Evolutionary conservation across 2,797 vertebrate species (phyloP), one percentile per base, ranked within the genome.

Genomic region (Sylvilagus floridanus): DNA sequence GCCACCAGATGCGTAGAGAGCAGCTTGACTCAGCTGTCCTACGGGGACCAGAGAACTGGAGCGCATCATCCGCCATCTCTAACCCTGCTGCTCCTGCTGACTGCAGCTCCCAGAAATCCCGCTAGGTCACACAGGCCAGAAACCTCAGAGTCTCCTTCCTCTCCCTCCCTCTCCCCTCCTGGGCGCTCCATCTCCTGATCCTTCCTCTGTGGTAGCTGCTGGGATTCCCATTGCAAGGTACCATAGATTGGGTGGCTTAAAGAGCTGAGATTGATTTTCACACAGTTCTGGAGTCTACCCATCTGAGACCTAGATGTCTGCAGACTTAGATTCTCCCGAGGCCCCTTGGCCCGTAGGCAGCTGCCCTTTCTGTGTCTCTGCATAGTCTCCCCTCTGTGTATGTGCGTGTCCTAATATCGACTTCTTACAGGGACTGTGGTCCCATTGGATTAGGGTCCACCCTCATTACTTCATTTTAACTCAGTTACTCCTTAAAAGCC

Each of bases 161-260:
- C 32, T 22, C 16, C 10, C 17, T 37, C 8, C 42, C n/a, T 52
- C 28, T 8, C 24, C 26, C n/a, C 42, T 50, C 50, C 57, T 8
- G 7, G n/a, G 26, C 17, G 11, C 28, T 5, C 21, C 3, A 8
- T 21, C 54, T 50, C 60, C 24, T 8, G 30, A 32, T 26, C 17
- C 28, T 47, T 84, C 57, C 63, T 54, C n/a, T 8, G 32, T 24
- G 24, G 5, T 22, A 7, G 24, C 50, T 52, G 19, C 47, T 81
- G 26, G 2, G 2, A 17, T 35, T 10, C 0, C 35, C 50, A 4
- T 52, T 35, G 42, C 0, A 13, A 60, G 86, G 37, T 7, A 22
- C 19, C 3, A 0, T 1, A 19, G 68, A 47, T 2, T 2, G 12
- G 16, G 30, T 28, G 28, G 17, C 60, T 65, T 28, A 57, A 77